phyloP scores from a whole-genome alignment of 2,888 invertebrate genomes.

The Acleris laterana region DNA sequence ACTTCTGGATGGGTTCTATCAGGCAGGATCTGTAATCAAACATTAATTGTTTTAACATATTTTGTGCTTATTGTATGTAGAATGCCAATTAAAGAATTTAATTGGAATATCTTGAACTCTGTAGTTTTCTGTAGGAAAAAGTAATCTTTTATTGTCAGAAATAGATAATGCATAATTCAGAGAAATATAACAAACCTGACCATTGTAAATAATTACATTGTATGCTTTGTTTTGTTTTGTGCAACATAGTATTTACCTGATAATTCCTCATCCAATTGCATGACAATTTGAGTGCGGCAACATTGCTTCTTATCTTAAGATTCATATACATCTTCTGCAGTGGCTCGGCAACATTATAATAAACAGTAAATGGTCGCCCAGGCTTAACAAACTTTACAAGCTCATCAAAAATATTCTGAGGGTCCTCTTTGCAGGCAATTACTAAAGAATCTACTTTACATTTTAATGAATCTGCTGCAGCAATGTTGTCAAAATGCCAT shows the following conservation, averaged over 20 bases:
- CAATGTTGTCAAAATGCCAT: constrained; percentile 89
- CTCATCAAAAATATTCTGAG: constrained; percentile 89
- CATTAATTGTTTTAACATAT: constrained; percentile 1
- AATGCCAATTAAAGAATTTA: no score
- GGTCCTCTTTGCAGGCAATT: constrained; percentile 94
- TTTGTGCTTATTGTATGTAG: no score
- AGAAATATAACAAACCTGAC: no score
- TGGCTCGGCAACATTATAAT: constrained; percentile 91
- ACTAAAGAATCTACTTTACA: constrained; percentile 89
- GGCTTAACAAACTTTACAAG: constrained; percentile 91
- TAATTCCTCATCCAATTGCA: constrained; percentile 95
- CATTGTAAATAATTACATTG: no score
- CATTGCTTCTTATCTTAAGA: constrained; percentile 88
- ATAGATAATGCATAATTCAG: no score
- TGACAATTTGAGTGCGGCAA: constrained; percentile 90
- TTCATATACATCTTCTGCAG: constrained; percentile 92
- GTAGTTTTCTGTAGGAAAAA: no score
- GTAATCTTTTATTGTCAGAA: no score
- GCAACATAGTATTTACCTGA: constrained; percentile 81
- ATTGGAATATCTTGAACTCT: no score
- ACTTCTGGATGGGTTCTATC: constrained; percentile 98
- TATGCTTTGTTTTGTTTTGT: no score
- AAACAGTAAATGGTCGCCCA: constrained; percentile 94
- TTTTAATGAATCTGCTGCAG: constrained; percentile 85
- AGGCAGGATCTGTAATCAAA: constrained; percentile 83